Evolutionary conservation across 2,797 vertebrate species (phyloP).

Genomic region (Sebastes trivittatus): DNA sequence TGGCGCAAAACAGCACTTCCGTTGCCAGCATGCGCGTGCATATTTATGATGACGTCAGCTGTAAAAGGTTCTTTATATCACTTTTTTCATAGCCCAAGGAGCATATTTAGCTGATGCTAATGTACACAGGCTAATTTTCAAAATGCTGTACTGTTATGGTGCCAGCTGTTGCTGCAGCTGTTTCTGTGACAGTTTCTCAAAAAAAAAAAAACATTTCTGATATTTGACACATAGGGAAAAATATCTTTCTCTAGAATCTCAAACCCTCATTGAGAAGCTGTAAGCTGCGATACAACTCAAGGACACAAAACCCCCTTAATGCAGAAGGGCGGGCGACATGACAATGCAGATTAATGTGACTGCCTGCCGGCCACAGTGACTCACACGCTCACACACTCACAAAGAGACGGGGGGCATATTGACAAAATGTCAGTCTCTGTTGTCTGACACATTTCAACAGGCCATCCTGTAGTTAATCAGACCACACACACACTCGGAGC

Average conservation of each 20-base stretch:
- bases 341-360: slow-evolving; percentile 56
- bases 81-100: too few species aligned
- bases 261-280: neutral
- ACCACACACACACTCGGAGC: slow-evolving; percentile 13
- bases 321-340: slow-evolving; percentile 42
- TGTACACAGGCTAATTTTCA: neutral
- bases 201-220: neutral
- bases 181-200: neutral
- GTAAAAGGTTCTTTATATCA: too few species aligned
- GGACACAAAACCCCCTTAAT: slow-evolving; percentile 33
- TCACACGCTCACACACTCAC: slow-evolving; percentile 9
- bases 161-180: neutral
- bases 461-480: slow-evolving; percentile 63
- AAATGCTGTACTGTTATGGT: fast-evolving
- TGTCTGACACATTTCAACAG: slow-evolving; percentile 68
- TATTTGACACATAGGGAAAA: neutral
- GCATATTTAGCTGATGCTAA: too few species aligned
- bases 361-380: slow-evolving; percentile 32
- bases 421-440: slow-evolving; percentile 67
- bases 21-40: too few species aligned
- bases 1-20: too few species aligned
- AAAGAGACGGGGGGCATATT: slow-evolving; percentile 46
- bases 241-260: neutral
- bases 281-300: slow-evolving; percentile 4
- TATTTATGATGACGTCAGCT: too few species aligned